Base-by-base conservation (phyloP, 2,113 vertebrate species). In the Gallinago jamesoni region DNA sequence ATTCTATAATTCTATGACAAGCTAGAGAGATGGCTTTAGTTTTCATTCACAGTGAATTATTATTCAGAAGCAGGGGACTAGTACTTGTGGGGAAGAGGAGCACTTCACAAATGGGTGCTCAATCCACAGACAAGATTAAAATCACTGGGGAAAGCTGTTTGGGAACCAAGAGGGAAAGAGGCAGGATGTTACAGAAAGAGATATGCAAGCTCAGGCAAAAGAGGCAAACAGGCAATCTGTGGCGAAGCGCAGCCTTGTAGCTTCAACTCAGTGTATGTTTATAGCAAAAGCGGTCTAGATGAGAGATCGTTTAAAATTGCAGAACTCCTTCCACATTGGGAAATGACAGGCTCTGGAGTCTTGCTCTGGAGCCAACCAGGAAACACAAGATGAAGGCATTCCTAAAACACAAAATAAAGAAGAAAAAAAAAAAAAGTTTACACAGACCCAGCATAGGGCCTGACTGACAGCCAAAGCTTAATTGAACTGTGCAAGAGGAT, bases 401-500 rank as follows among this genome's bases (percentile, higher is more conserved):
- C 91, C 53, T 89, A 78, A 84, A 82, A 79, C 37, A 75, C 19
- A 94, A 94, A 96, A 91, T 75, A 87, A 92, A 94, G 72, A 67
- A 47, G 14, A 47, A 89, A 90, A 74, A 84, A 48, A 18, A 72
- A 89, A 90, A 70, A 80, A 64, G 27, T n/a, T 72, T 76, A 91
- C 89, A 94, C 59, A 66, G 62, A 95, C 89, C 80, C 64, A 25
- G 74, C 74, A 68, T 0, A 11, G 85, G 90, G 81, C 87, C 74
- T 69, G n/a, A 84, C 8, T 70, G 87, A 89, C 92, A 96, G 89
- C 66, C 77, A 92, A 91, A 94, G 55, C 84, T 91, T 87, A 87
- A 96, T 94, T 92, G 94, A 96, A 89, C 77, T 78, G 77, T 75
- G 84, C 85, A 91, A 96, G 64, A 76, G 87, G 94, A 96, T 95